Evolutionary conservation across 1,140 invertebrate genomes (phyloP).

Genomic region (Lepidurus arcticus): DNA sequence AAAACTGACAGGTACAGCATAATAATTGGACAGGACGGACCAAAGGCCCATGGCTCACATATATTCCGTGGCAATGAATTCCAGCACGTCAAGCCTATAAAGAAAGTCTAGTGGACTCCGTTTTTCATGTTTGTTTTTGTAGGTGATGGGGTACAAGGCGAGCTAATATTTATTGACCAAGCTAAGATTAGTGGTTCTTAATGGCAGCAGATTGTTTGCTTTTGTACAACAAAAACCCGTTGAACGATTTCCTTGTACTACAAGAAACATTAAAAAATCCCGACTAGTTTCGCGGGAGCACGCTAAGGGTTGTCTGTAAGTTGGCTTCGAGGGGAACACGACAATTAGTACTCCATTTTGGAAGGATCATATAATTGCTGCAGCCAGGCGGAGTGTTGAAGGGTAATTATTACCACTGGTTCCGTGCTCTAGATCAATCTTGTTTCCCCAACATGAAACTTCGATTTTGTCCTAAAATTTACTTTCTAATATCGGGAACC

Average conservation of each 20-base stretch:
- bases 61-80: no score
- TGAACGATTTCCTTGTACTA: background rate
- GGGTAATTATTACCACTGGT: background rate
- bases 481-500: no score
- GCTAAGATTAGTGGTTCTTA: no score
- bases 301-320: background rate
- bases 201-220: no score
- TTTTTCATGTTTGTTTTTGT: no score
- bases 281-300: background rate
- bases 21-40: background rate
- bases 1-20: background rate
- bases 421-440: background rate
- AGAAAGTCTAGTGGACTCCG: no score
- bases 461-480: no score
- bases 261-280: background rate
- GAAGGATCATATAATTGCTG: background rate
- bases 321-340: slow-evolving; percentile 4
- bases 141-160: no score
- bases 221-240: background rate
- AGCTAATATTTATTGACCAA: no score
- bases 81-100: no score
- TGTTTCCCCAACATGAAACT: background rate
- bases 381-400: background rate
- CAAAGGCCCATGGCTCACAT: no score
- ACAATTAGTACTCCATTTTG: slow-evolving; percentile 2